Evolutionary conservation across 2,113 vertebrate species (phyloP).

Genomic region (Rhodinocichla rosea): DNA sequence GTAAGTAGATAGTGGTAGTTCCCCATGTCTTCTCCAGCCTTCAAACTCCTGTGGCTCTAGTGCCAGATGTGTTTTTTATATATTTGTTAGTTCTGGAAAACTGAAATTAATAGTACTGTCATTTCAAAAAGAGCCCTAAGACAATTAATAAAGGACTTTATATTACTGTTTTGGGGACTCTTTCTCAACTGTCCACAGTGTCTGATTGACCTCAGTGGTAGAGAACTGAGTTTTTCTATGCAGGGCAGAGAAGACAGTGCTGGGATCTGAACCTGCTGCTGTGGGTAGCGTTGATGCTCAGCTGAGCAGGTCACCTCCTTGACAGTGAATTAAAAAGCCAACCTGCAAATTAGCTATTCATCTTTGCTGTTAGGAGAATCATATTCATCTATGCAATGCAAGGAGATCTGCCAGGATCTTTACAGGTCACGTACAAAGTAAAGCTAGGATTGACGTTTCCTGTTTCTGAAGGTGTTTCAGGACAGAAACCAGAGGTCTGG

Average conservation of each 20-base stretch:
- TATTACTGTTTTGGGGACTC: background rate
- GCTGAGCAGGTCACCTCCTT: background rate
- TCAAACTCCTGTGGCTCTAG: background rate
- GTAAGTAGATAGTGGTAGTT: background rate
- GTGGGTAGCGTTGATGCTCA: background rate
- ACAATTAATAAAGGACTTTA: background rate
- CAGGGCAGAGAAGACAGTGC: background rate
- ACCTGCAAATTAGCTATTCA: slow-evolving; percentile 20
- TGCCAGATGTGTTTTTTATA: background rate
- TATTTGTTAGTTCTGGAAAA: background rate
- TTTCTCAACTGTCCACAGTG: background rate
- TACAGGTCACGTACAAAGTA: background rate
- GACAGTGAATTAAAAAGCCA: background rate
- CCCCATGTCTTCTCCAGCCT: background rate
- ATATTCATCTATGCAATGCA: background rate
- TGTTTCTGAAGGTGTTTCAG: slow-evolving; percentile 9
- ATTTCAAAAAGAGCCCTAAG: background rate
- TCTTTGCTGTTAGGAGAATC: background rate
- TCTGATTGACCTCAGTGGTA: background rate
- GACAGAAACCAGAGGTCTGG: background rate
- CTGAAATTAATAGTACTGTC: background rate
- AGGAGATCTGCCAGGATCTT: slow-evolving; percentile 5
- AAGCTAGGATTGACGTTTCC: background rate
- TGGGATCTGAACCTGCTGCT: background rate
- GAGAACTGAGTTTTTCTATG: background rate